phyloP scores from a whole-genome alignment of 2,113 vertebrate species.

The Tetrax tetrax region DNA sequence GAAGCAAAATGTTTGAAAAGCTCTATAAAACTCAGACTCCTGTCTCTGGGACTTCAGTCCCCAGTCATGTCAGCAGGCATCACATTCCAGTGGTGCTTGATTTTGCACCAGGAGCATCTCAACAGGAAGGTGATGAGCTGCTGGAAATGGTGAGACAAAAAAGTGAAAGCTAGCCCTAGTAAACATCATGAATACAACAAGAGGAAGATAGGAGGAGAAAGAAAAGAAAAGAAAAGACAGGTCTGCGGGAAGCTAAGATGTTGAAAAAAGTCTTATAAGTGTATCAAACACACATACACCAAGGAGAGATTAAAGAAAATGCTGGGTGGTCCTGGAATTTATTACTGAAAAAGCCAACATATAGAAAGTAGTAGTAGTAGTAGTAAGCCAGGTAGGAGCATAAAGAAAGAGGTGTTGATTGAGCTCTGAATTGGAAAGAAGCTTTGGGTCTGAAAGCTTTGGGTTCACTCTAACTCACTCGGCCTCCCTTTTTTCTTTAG shows the following conservation, averaged over 20 bases:
- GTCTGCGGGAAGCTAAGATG: neutral
- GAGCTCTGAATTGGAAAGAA: neutral
- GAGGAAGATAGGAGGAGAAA: neutral
- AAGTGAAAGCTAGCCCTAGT: neutral
- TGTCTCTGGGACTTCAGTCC: neutral
- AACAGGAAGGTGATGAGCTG: neutral
- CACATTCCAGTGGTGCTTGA: neutral
- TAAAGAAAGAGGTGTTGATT: neutral
- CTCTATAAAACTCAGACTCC: neutral
- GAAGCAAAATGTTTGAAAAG: neutral
- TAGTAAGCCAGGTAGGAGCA: neutral
- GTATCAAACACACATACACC: neutral
- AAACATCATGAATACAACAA: accelerated
- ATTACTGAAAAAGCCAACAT: neutral
- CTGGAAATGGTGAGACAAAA: neutral
- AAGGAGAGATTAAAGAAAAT: neutral
- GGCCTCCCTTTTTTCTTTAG: neutral
- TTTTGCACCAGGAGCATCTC: neutral
- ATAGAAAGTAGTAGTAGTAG: neutral
- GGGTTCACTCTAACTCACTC: neutral
- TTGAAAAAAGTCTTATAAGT: neutral
- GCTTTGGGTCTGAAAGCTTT: neutral
- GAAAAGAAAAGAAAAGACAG: neutral
- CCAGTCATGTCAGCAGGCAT: neutral
- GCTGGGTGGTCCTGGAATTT: accelerated